Base-by-base conservation (phyloP, 2,113 vertebrate species). In the Platycercus adscitus region DNA sequence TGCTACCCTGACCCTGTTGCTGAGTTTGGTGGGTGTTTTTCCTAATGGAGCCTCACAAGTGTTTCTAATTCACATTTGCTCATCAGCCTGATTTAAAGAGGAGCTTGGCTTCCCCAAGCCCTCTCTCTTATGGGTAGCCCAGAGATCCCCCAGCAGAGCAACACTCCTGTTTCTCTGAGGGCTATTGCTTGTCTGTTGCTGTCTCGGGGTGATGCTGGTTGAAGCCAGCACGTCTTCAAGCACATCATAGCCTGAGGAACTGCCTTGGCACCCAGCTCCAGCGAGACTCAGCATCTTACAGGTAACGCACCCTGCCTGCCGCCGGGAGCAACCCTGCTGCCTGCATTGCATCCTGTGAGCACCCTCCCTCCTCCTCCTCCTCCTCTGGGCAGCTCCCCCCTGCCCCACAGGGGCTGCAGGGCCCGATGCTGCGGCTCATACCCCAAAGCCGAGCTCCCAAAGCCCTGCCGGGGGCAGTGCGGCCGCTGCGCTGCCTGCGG, bases 81-180 rank as follows among this genome's bases (percentile, higher is more conserved):
- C 53, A 69, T 6, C 61, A 44, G 47, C 35, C 19, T 8, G 26
- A 19, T 25, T 6, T 35, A 41, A 46, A 60, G 52, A 37, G 52
- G 31, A 58, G 26, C 26, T 58, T 37, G 55, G 68, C 21, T 76
- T 21, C 13, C n/a, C 35, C 7, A 23, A 9, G 50, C 13, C 21
- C 8, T 1, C 0, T 31, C 29, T 12, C 41, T 15, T 15, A 1
- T 10, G 5, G 43, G 10, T 35, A 44, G 44, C 24, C 2, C 43
- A 12, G 46, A 55, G 39, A 8, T 20, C 60, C 23, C 58, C 2
- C 52, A 16, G 58, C 13, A 33, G 39, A 17, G 5, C 25, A 9
- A 3, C 11, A 0, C 10, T 31, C 43, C 50, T 17, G 0, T 31
- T 41, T 33, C 29, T 71, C 84, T 1, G 0, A 25, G 71, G 33